A percentile compares a stretch with the other conserved stretches of the same genome.
phyloP scores from a whole-genome alignment of 1,140 invertebrate species.

The Drosophila bocki region DNA sequence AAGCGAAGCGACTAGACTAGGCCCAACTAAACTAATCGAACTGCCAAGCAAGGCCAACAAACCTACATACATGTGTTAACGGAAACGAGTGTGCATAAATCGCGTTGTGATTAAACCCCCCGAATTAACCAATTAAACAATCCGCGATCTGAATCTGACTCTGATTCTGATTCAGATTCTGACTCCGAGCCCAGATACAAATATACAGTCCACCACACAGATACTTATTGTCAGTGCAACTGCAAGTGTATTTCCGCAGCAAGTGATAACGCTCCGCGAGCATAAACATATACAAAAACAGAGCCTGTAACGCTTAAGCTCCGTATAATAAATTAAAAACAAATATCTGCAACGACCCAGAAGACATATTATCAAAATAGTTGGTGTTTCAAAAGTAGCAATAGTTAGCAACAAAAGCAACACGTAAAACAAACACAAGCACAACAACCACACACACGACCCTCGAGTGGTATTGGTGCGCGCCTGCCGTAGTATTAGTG shows the following conservation, averaged over 20 bases:
- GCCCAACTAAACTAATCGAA: constrained; percentile 13
- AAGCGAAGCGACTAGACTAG: constrained; percentile 8
- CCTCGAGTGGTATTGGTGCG: constrained; percentile 25
- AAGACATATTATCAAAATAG: constrained; percentile 50
- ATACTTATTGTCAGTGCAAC: constrained; percentile 35
- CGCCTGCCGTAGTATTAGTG: constrained; percentile 35
- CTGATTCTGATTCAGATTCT: constrained; percentile 3
- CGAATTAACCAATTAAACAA: constrained; percentile 24
- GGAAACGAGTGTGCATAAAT: constrained; percentile 49
- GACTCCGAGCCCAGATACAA: constrained; percentile 8
- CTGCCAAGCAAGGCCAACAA: constrained; percentile 29
- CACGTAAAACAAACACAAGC: constrained; percentile 43
- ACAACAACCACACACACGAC: constrained; percentile 4
- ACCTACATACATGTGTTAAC: constrained; percentile 25
- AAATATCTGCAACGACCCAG: constrained; percentile 26
- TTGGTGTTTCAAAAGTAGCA: constrained; percentile 49
- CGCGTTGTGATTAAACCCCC: constrained; percentile 35
- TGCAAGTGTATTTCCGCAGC: constrained; percentile 20
- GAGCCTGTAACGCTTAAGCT: constrained; percentile 1
- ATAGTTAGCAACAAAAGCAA: constrained; percentile 42
- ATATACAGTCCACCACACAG: constrained; percentile 9
- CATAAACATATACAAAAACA: constrained; percentile 8
- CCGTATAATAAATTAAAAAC: constrained; percentile 11
- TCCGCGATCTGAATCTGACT: constrained; percentile 14
- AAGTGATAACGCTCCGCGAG: constrained; percentile 32